Conservation (phyloP, 1,140 invertebrate species). For the Bathynomus jamesi region DNA sequence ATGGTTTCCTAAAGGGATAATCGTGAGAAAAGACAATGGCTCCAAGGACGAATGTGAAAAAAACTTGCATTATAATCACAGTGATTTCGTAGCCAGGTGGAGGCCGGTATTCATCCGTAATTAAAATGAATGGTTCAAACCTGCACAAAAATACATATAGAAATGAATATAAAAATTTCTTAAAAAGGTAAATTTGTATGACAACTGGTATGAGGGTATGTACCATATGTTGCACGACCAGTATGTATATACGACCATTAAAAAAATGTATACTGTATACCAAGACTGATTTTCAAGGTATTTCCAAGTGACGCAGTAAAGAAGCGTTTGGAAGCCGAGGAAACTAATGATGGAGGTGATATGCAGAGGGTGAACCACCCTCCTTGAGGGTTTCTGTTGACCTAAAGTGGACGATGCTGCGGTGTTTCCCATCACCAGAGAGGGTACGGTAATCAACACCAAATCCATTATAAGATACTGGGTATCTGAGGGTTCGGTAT, state of each 20-base stretch:
- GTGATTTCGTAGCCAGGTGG: constrained; percentile 8
- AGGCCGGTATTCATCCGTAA: neutral
- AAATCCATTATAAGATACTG: constrained; percentile 38
- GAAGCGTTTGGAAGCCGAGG: constrained; percentile 39
- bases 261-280: constrained; percentile 17
- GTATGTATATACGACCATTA: neutral
- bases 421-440: constrained; percentile 38
- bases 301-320: constrained; percentile 37
- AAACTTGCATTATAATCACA: constrained; percentile 1
- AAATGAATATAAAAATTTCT: neutral
- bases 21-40: constrained; percentile 39
- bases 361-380: constrained; percentile 40
- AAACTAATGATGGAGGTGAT: constrained; percentile 41
- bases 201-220: neutral
- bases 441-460: constrained; percentile 32
- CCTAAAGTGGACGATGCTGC: constrained; percentile 36
- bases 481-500: constrained; percentile 30
- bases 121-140: constrained; percentile 2
- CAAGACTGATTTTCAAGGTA: constrained; percentile 40
- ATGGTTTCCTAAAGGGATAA: constrained; percentile 35
- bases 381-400: constrained; percentile 34
- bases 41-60: constrained; percentile 9
- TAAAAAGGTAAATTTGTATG: neutral
- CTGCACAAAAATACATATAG: neutral
- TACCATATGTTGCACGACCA: neutral